Evolutionary conservation across 2,888 invertebrate genomes (phyloP), one percentile per base, ranked within the genome.

Genomic region (Elmis aenea): DNA sequence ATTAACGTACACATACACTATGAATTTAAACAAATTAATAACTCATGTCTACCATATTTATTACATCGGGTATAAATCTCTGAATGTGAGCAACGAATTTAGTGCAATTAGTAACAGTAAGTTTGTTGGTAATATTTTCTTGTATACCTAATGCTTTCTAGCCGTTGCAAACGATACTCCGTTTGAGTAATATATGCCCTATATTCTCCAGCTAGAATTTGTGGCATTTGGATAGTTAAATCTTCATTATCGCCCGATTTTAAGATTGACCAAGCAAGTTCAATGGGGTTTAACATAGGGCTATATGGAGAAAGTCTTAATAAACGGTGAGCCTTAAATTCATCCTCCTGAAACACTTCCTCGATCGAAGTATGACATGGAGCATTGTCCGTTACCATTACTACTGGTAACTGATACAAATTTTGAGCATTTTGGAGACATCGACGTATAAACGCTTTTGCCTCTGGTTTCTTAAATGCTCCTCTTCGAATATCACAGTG

Each of bases 111-210:
- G 20, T 8, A n/a, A n/a, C n/a, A n/a, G n/a, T n/a, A n/a, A n/a
- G n/a, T n/a, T n/a, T n/a, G n/a, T n/a, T n/a, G n/a, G n/a, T n/a
- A n/a, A n/a, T n/a, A n/a, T n/a, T n/a, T n/a, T 11, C 24, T 12
- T 24, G n/a, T 9, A 24, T n/a, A n/a, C n/a, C n/a, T 6, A 24
- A 24, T 11, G 24, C 13, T 24, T 24, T 24, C 24, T 24, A 24
- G 8, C 24, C 13, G 24, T 6, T 9, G 24, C 11, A 24, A 13
- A 24, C 24, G 11, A 24, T 12, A 24, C 11, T 11, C 24, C 5
- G 11, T 24, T 24, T 10, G 24, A 3, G 11, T 5, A 12, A 24
- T 24, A 24, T 24, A 12, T 24, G n/a, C 24, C 8, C 24, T 24
- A 8, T 10, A 6, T 6, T 24, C 24, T 5, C 24, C 24, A 24